Evolutionary conservation across 2,888 invertebrate species (phyloP).

Genomic region (Metopia argyrocephala): DNA sequence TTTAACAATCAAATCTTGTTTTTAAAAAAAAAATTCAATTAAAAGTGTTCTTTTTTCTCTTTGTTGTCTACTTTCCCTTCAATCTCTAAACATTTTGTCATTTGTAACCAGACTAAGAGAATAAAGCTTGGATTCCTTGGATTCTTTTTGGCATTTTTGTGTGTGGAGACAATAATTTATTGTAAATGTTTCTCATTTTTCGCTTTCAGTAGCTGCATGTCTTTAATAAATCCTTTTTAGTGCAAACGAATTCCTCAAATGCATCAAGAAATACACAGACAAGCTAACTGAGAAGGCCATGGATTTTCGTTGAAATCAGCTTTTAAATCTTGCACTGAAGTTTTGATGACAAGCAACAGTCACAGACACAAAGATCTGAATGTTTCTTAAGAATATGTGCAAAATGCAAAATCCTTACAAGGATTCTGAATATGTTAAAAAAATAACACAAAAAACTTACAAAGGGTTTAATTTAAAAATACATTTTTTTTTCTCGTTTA

Average conservation of each 20-base stretch:
- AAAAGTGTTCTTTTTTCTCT: background rate
- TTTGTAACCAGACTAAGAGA: constrained; percentile 32
- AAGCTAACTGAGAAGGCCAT: background rate
- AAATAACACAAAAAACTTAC: background rate
- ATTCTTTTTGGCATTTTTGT: constrained; percentile 54
- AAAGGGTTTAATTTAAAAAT: background rate
- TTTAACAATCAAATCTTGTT: too few species aligned
- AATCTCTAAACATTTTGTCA: background rate
- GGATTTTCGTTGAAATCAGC: constrained; percentile 26
- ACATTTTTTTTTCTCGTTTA: background rate
- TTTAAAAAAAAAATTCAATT: background rate
- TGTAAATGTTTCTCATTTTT: constrained; percentile 1
- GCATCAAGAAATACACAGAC: background rate
- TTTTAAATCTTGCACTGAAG: constrained; percentile 36
- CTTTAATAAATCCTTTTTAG: constrained; percentile 39
- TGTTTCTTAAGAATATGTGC: background rate
- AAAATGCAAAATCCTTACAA: background rate
- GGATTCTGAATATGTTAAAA: background rate
- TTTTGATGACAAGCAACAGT: constrained; percentile 32
- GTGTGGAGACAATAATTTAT: constrained; percentile 47
- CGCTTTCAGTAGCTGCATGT: constrained; percentile 5
- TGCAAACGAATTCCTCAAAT: constrained; percentile 9
- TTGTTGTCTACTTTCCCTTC: background rate
- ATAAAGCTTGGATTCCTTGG: constrained; percentile 46
- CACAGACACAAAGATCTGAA: constrained; percentile 8